These are phyloP conservation scores for Philonicus albiceps DNA, from an alignment of 2,888 invertebrate genomes.

Conservation along the genomic window DNA sequence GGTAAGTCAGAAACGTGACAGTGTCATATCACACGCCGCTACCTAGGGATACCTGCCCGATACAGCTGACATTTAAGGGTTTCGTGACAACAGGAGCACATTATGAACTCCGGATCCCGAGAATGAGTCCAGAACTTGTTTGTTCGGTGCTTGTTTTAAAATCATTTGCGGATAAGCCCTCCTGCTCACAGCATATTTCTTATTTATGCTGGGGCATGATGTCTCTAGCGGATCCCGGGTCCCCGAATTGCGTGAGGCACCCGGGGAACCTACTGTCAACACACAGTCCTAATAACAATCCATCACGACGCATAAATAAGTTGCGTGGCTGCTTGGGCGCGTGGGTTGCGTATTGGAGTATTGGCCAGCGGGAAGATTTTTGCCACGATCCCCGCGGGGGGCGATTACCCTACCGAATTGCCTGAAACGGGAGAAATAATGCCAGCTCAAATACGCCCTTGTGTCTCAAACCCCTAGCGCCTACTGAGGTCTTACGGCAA, in stretches of 20 bases:
- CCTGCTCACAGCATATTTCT: not conserved
- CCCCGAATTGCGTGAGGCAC: constrained; percentile 44
- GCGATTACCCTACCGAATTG: not conserved
- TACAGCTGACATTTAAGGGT: constrained; percentile 17
- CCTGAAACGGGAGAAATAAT: not conserved
- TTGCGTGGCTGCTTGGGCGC: constrained; percentile 26
- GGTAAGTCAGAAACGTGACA: constrained; percentile 25
- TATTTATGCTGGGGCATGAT: constrained; percentile 8
- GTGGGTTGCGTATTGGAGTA: not conserved
- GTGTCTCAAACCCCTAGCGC: not conserved
- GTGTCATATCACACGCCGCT: constrained; percentile 31
- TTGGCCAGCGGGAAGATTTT: not conserved
- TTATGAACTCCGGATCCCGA: not conserved
- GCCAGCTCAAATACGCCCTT: not conserved
- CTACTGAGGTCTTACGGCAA: not conserved
- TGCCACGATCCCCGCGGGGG: not conserved
- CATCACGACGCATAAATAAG: constrained; percentile 45
- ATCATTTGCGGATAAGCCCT: constrained; percentile 8
- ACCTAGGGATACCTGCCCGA: not conserved
- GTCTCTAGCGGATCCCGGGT: not conserved
- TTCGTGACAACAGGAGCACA: constrained; percentile 17
- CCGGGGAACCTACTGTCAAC: constrained; percentile 45
- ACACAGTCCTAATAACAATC: constrained; percentile 48
- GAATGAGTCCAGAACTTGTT: not conserved
- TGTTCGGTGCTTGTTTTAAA: constrained; percentile 23